These are phyloP conservation scores for Agonopterix heracliana DNA, from an alignment of 2,888 invertebrate species.

Conservation along the genomic window DNA sequence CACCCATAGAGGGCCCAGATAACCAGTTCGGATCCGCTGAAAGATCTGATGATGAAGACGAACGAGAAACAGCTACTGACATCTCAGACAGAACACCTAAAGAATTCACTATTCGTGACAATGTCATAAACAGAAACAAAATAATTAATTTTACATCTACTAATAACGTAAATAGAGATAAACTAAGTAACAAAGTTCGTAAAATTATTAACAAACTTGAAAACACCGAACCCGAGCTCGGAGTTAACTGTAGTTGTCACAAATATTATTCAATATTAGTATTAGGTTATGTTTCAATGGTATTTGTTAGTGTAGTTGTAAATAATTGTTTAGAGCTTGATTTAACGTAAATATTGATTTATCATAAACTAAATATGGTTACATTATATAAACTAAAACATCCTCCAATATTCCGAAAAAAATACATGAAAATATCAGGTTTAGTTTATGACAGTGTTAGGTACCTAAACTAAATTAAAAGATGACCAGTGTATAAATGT, in stretches of 20 bases:
- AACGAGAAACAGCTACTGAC: constrained; percentile 38
- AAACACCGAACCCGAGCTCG: constrained; percentile 17
- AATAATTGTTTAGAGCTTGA: constrained; percentile 2
- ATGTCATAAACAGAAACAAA: constrained; percentile 41
- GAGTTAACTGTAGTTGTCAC: constrained; percentile 1
- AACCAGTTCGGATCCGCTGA: constrained; percentile 84
- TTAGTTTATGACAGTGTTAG: not conserved
- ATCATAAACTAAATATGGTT: too few species aligned
- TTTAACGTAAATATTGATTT: constrained; percentile 1
- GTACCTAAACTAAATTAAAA: not conserved
- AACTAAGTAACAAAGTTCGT: constrained; percentile 58
- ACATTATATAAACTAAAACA: too few species aligned
- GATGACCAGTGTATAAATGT: not conserved
- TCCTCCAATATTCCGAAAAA: too few species aligned
- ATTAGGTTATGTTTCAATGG: constrained; percentile 3
- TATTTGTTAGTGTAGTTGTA: constrained; percentile 2
- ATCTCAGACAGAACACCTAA: constrained; percentile 18
- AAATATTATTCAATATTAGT: constrained; percentile 6
- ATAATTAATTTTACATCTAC: constrained; percentile 30
- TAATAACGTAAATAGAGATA: constrained; percentile 40
- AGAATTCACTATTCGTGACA: constrained; percentile 22
- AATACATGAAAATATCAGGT: too few species aligned
- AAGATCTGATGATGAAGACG: constrained; percentile 80
- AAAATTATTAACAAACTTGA: constrained; percentile 58
- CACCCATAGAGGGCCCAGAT: constrained; percentile 73